Base-by-base conservation (phyloP, 2,113 vertebrate genomes). In the Phycodurus eques region DNA sequence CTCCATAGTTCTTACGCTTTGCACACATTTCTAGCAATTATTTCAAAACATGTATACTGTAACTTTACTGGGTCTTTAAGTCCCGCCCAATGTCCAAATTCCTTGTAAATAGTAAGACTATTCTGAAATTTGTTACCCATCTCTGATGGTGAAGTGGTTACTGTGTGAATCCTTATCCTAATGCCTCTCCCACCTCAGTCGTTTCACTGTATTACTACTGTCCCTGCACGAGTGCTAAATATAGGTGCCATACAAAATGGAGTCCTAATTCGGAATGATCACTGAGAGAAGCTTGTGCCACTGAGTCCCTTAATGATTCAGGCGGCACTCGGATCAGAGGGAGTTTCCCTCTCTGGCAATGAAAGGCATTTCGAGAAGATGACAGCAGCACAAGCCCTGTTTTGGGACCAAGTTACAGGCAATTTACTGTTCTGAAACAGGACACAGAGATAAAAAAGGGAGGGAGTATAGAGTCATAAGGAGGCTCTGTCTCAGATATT, bases 221-320 rank as follows among this genome's bases (percentile, higher is more conserved):
- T 72, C 75, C 81, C 81, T 39, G 6, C 70, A 62, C 0, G 70
- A 77, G 78, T 70, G 67, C 69, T 74, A 57, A 79, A 80, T 42
- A 78, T 81, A 72, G 33, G 66, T 73, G 72, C 70, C 76, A 59
- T 76, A 78, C 83, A 80, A 86, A 88, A 81, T 79, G 81, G 80
- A 87, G 77, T 66, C 72, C 76, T 91, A 88, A 89, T 89, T 89
- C 84, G 87, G 88, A 85, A 91, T 88, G 84, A 91, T 91, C 51
- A 71, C 77, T 82, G 84, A 85, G 84, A 88, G 88, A 85, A 83
- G 84, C 77, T 71, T 56, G 71, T 79, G 84, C 77, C 84, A 76
- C 75, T 70, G 62, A 80, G 71, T 82, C 88, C 82, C 81, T 78
- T 88, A 88, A 89, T 87, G 83, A 85, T 85, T 68, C 83, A 79